Base-by-base conservation (phyloP, 2,113 vertebrate genomes). In the Rhipidura dahli region DNA sequence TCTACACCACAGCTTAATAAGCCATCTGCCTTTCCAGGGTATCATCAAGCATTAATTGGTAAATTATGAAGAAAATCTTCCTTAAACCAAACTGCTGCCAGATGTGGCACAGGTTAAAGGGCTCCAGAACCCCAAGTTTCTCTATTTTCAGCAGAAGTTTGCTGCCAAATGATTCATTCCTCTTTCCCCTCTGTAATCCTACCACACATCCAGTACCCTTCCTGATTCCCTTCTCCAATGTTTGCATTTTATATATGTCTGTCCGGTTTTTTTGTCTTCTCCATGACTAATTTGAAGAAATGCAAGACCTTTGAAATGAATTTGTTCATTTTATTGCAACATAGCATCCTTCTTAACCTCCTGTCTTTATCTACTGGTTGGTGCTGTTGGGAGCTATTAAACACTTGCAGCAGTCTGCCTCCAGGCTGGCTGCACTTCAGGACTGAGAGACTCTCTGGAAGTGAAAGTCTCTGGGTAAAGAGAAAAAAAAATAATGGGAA, bases 351-450 rank as follows among this genome's bases (percentile, higher is more conserved):
- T 61, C 73, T 91, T 88, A 90, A 86, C 59, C 82, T 91, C 27
- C 59, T 83, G 59, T 89, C 50, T 63, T 86, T 96, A 83, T n/a
- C 59, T 85, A 54, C 78, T 47, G 71, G 66, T 96, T 83, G 78
- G 42, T 71, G 64, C 31, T 90, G 63, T 56, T 83, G 79, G 85
- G 51, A 93, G 33, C 22, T 26, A 73, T 80, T 85, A 88, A 80
- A 80, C 5, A 12, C 16, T 66, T 89, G 72, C 68, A 86, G 71
- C 31, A 76, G 47, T 28, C 51, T 94, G 30, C 57, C 21, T 63
- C 70, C 65, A 53, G 89, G 49, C 42, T 88, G 75, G 59, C 82
- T 83, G 51, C 33, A 15, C 81, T 93, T 90, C 90, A 68, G 66
- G 14, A 26, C 71, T 70, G 60, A 73, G 22, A 79, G 54, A 83